Evolutionary conservation across 2,113 vertebrate species (phyloP), one percentile per base, ranked within the genome.

Genomic region (Amia ocellicauda): DNA sequence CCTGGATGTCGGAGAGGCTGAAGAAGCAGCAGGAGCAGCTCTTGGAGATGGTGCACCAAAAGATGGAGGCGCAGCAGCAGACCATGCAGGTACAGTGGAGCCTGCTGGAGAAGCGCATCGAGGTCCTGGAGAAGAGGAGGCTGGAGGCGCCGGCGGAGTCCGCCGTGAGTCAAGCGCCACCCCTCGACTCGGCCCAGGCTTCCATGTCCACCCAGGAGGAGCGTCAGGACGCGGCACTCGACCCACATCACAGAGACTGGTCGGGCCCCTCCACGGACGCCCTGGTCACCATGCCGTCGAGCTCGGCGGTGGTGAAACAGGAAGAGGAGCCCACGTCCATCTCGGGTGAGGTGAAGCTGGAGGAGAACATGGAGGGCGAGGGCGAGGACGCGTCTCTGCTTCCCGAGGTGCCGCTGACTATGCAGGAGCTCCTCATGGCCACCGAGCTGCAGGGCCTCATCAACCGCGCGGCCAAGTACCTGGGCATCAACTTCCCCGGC

Each of bases 11-110:
- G 28, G 28, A 31, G 2, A 31, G 49, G 22, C 23, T 24, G 3
- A 45, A 67, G 47, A 17, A 51, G n/a, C 54, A 60, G 40, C 63
- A 63, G 2, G 47, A 31, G 2, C 68, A 53, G n/a, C 55, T 75
- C 17, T 49, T 78, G 10, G 66, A 71, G 55, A 51, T 65, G 47
- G 61, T 78, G 60, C 66, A 75, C 27, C 66, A 73, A 71, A 75
- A 72, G 52, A 27, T 78, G 60, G 70, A 73, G 20, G 63, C 70
- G 8, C 73, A 75, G 26, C 70, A 75, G 52, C 66, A 62, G 59
- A 62, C 68, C 7, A 42, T 70, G 29, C 68, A 78, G 42, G 40
- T 62, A 4, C 76, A 78, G 36, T 76, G 74, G 74, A 55, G 45
- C 27, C 5, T 66, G n/a, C 60, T 75, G 52, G 77, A 74, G 49